Evolutionary conservation across 2,888 invertebrate species (phyloP), one percentile per base, ranked within the genome.

Genomic region (Hydropsyche betteni): DNA sequence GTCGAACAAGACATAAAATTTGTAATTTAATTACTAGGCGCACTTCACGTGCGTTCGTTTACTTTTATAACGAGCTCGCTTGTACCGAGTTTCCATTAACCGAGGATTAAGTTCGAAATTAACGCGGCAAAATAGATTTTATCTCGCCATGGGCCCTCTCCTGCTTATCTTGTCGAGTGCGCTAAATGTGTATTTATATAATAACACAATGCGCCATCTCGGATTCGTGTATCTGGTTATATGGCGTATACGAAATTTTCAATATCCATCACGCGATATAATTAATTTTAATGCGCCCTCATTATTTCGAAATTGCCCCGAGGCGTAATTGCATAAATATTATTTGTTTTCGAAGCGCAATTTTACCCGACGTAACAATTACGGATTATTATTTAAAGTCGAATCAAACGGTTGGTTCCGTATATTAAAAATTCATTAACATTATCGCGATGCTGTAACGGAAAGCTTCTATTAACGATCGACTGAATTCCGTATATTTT

Each of bases 241-340:
- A 44, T 44, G 6, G 44, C 10, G 10, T 44, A 36, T 64, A 36
- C 64, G 64, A 64, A 64, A 64, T 64, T 64, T 64, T 64, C 64
- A 64, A 64, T 64, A 64, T 64, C 34, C 64, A 36, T 64, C 64
- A 64, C 64, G 64, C 64, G 64, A 64, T 64, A 64, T 64, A 64
- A 64, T 64, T 64, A 64, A 64, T 64, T 64, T 64, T 64, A 64
- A 64, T 64, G 64, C 34, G 34, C 64, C 34, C 64, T 64, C 64
- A 64, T 64, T 64, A 64, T 64, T 64, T 64, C 4, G 34, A 64
- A 64, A 64, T 64, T 64, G 64, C 64, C 44, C 34, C n/a, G 64
- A 12, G 10, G 64, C 64, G 64, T 64, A 64, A 64, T 64, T 64
- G 44, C 44, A 44, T 44, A 44, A 44, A 44, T 44, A 44, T 44